A percentile compares a stretch with the other conserved stretches of the same genome.
phyloP scores from a whole-genome alignment of 2,797 vertebrate genomes.

The Acipenser ruthenus region DNA sequence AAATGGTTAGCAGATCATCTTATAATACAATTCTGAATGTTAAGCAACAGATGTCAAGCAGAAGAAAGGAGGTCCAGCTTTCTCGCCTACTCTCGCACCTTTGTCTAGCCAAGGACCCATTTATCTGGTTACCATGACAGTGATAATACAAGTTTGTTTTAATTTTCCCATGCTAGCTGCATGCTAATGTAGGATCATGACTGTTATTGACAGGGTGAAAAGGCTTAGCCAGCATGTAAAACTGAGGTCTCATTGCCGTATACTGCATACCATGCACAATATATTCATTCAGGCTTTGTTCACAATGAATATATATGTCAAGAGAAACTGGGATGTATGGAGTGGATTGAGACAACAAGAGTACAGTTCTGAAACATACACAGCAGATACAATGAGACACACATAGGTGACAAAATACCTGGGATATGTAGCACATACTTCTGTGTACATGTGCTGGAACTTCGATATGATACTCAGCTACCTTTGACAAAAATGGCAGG shows the following conservation, averaged over 20 bases:
- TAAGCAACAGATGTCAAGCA: conserved; percentile 86
- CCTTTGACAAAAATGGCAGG: no score
- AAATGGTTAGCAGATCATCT: conserved; percentile 67
- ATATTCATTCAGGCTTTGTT: no score
- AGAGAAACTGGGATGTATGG: no score
- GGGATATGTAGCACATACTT: no score
- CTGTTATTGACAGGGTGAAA: conserved; percentile 48
- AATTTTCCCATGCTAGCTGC: conserved; percentile 65
- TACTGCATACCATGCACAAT: conserved; percentile 15
- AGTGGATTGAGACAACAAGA: no score
- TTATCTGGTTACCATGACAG: conserved; percentile 84
- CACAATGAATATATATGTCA: no score
- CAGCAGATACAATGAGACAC: no score
- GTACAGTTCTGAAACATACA: no score
- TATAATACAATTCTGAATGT: conserved; percentile 74
- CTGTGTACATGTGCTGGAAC: no score
- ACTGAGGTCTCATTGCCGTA: conserved; percentile 25
- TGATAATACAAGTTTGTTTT: conserved; percentile 74
- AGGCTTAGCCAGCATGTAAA: conserved; percentile 34
- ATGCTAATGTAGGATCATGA: conserved; percentile 56
- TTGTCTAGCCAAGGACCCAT: conserved; percentile 72
- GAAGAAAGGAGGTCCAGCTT: conserved; percentile 67
- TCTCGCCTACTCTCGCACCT: conserved; percentile 63
- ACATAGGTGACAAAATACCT: no score
- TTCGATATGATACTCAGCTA: no score